Percentiles rank a stretch among this genome's conserved stretches.
Conservation (phyloP, 2,113 vertebrate genomes). For the Datnioides undecimradiatus region DNA sequence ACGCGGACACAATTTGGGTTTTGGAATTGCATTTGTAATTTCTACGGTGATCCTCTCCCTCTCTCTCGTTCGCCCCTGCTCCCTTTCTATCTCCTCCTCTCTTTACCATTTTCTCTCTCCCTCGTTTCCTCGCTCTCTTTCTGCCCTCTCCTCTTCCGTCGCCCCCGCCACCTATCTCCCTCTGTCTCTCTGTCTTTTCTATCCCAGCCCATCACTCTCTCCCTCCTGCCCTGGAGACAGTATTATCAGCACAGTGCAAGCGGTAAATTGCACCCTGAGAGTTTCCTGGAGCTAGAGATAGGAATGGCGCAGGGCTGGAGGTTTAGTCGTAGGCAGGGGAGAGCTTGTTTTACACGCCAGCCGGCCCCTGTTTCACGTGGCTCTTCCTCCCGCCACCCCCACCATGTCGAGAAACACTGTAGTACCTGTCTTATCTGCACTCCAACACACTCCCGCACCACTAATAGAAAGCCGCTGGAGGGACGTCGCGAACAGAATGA, state of each 20-base stretch:
- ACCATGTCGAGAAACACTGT: slow-evolving; percentile 86
- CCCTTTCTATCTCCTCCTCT: slow-evolving; percentile 31
- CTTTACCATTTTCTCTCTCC: slow-evolving; percentile 26
- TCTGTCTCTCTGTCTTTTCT: slow-evolving; percentile 55
- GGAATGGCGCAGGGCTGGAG: slow-evolving; percentile 65
- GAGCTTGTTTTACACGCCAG: slow-evolving; percentile 87
- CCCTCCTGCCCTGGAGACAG: slow-evolving; percentile 61
- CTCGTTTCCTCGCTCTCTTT: slow-evolving; percentile 29
- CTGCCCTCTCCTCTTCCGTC: slow-evolving; percentile 1
- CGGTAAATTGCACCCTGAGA: slow-evolving; percentile 79
- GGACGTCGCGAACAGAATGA: slow-evolving; percentile 86
- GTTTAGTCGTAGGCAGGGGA: slow-evolving; percentile 38
- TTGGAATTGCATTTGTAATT: slow-evolving; percentile 64
- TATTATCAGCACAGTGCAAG: slow-evolving; percentile 75
- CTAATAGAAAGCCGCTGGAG: slow-evolving; percentile 91
- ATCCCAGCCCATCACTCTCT: slow-evolving; percentile 65
- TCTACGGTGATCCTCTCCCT: slow-evolving; percentile 33
- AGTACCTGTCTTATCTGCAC: slow-evolving; percentile 88
- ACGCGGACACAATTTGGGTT: slow-evolving; percentile 47
- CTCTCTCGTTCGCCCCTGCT: slow-evolving; percentile 12
- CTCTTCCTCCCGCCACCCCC: slow-evolving; percentile 11
- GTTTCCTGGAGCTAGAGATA: slow-evolving; percentile 85
- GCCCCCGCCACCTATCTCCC: slow-evolving; percentile 28
- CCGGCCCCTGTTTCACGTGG: slow-evolving; percentile 53
- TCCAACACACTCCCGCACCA: slow-evolving; percentile 90